Percentiles rank a stretch among this genome's conserved stretches.
Evolutionary conservation across 1,140 invertebrate species (phyloP).

Genomic region (Trypoxylus dichotomus): DNA sequence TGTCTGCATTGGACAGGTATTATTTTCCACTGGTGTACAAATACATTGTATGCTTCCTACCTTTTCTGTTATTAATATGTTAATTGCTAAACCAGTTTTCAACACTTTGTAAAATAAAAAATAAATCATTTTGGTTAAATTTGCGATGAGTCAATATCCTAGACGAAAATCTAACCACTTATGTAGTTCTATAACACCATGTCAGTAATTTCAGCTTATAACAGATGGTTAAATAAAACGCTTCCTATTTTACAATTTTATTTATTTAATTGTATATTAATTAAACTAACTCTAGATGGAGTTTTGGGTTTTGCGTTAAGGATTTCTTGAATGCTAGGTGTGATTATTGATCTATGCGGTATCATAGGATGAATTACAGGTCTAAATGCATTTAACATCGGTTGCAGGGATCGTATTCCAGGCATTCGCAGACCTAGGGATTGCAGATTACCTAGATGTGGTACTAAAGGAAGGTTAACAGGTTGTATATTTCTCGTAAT

Average conservation of each 20-base stretch:
- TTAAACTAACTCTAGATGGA: neutral
- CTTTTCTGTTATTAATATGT: too few species aligned
- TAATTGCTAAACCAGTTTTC: too few species aligned
- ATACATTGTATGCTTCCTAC: too few species aligned
- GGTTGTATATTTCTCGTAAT: neutral
- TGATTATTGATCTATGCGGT: neutral
- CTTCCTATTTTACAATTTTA: neutral
- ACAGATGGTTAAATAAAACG: too few species aligned
- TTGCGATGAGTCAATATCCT: too few species aligned
- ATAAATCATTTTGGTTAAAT: too few species aligned
- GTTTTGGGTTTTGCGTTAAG: neutral
- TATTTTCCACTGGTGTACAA: too few species aligned
- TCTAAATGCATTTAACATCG: neutral
- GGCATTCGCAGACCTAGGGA: neutral
- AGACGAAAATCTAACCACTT: too few species aligned
- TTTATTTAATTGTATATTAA: slow-evolving; percentile 6
- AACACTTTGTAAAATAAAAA: too few species aligned
- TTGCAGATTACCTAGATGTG: neutral
- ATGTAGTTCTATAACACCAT: too few species aligned
- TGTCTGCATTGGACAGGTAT: too few species aligned
- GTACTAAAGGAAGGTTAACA: neutral
- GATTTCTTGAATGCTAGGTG: neutral
- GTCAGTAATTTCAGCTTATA: too few species aligned
- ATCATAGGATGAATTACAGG: neutral
- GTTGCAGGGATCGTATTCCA: neutral